Percentiles rank a stretch among this genome's conserved stretches.
Evolutionary conservation across 2,797 vertebrate species (phyloP).

Genomic region (Lerista edwardsae): DNA sequence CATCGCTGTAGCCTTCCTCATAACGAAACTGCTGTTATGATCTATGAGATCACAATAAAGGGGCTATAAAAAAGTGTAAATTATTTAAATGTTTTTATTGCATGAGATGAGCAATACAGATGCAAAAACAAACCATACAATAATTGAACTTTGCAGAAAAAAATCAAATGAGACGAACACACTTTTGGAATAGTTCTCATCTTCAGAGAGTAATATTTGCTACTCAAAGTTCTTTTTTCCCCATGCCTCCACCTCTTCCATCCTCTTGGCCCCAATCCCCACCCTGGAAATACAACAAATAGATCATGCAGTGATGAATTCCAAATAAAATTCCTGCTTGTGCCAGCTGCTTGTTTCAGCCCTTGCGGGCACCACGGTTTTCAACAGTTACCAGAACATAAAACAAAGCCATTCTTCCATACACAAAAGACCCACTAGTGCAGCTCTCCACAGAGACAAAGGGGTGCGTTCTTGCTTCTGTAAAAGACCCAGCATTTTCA

Average conservation of each 20-base stretch:
- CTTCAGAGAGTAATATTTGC: conserved; percentile 32
- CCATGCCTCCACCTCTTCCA: conserved; percentile 18
- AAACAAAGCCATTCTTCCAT: conserved; percentile 37
- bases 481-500: conserved; percentile 64
- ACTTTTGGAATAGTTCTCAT: conserved; percentile 22
- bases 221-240: conserved; percentile 23
- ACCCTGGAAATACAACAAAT: conserved; percentile 23
- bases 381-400: conserved; percentile 37
- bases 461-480: conserved; percentile 60
- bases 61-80: conserved; percentile 64
- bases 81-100: conserved; percentile 69
- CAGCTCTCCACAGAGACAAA: conserved; percentile 60
- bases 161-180: conserved; percentile 45
- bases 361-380: conserved; percentile 32
- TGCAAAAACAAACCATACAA: conserved; percentile 49
- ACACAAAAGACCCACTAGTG: conserved; percentile 44
- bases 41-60: conserved; percentile 62
- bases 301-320: conserved; percentile 27
- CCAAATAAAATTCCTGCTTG: conserved; percentile 27
- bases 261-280: conserved; percentile 11
- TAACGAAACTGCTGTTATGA: conserved; percentile 8
- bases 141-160: conserved; percentile 24
- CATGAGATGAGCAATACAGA: conserved; percentile 60
- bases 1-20: background rate
- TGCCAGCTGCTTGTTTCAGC: conserved; percentile 37